Conservation (phyloP, 2,888 invertebrate genomes). For the Enoplolaimus lenunculus region DNA sequence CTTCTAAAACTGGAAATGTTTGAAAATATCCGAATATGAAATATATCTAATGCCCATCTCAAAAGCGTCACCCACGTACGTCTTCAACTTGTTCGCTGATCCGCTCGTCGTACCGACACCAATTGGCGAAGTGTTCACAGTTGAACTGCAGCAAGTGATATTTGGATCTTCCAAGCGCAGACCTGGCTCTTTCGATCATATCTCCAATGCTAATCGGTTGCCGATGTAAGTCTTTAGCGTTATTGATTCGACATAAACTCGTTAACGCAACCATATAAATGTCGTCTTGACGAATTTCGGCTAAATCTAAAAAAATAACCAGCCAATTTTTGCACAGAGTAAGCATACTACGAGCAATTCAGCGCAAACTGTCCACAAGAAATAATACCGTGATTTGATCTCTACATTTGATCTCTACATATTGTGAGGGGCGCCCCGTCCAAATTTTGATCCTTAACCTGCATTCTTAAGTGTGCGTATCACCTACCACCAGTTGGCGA, state of each 20-base stretch:
- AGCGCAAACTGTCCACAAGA: too few relatives aligned
- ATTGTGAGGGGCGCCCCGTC: too few relatives aligned
- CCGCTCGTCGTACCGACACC: neutral
- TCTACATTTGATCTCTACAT: too few relatives aligned
- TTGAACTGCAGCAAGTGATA: neutral
- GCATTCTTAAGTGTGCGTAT: too few relatives aligned
- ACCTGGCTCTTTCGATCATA: neutral
- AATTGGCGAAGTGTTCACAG: constrained; percentile 16
- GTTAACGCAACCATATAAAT: neutral
- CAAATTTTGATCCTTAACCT: too few relatives aligned
- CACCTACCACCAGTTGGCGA: too few relatives aligned
- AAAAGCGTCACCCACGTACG: neutral
- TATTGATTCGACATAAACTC: constrained; percentile 15
- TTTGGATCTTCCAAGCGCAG: neutral
- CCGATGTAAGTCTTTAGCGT: neutral
- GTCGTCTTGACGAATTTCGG: constrained; percentile 1
- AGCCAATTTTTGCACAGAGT: too few relatives aligned
- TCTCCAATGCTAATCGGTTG: neutral
- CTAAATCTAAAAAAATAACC: neutral
- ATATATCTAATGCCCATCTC: too few relatives aligned
- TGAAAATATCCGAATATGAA: too few relatives aligned
- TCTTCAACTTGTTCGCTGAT: neutral
- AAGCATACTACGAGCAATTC: too few relatives aligned
- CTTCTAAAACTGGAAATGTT: too few relatives aligned
- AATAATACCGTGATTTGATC: too few relatives aligned